Percentiles rank a stretch among this genome's conserved stretches.
Evolutionary conservation across 2,888 invertebrate genomes (phyloP).

Genomic region (Altica lythri): DNA sequence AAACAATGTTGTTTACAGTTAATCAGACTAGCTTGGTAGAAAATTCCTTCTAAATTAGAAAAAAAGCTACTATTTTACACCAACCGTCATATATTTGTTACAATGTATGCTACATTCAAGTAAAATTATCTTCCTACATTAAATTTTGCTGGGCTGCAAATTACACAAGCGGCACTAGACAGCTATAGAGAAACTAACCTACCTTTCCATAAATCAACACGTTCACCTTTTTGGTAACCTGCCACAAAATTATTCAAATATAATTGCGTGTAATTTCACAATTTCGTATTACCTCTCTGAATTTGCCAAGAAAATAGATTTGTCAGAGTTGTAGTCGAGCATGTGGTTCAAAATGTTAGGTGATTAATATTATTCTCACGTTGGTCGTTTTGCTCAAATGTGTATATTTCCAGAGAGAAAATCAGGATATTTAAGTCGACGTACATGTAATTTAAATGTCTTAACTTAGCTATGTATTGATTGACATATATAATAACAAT

Average conservation of each 20-base stretch:
- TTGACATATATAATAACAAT: too few species aligned
- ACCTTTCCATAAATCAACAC: slow-evolving; percentile 31
- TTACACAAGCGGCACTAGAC: too few species aligned
- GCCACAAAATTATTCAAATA: slow-evolving; percentile 46
- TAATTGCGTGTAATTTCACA: slow-evolving; percentile 48
- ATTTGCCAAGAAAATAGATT: slow-evolving; percentile 39
- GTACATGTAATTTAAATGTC: not conserved
- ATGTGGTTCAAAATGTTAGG: slow-evolving; percentile 19
- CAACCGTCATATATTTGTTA: too few species aligned
- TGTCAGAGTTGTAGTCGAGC: slow-evolving; percentile 36
- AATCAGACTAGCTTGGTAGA: too few species aligned
- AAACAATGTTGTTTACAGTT: too few species aligned
- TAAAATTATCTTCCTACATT: too few species aligned
- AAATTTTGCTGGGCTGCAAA: too few species aligned
- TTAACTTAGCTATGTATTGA: too few species aligned
- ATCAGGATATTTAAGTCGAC: not conserved
- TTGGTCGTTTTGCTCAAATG: slow-evolving; percentile 15
- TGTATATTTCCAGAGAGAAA: slow-evolving; percentile 5
- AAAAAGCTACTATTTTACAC: too few species aligned
- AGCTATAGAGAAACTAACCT: slow-evolving; percentile 5
- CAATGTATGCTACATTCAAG: too few species aligned
- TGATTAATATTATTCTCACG: slow-evolving; percentile 20
- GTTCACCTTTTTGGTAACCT: slow-evolving; percentile 41
- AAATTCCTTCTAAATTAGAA: too few species aligned
- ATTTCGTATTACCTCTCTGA: slow-evolving; percentile 40